These are phyloP conservation scores for Calcarius lapponicus DNA, from an alignment of 2,797 vertebrate species.

Conservation along the genomic window DNA sequence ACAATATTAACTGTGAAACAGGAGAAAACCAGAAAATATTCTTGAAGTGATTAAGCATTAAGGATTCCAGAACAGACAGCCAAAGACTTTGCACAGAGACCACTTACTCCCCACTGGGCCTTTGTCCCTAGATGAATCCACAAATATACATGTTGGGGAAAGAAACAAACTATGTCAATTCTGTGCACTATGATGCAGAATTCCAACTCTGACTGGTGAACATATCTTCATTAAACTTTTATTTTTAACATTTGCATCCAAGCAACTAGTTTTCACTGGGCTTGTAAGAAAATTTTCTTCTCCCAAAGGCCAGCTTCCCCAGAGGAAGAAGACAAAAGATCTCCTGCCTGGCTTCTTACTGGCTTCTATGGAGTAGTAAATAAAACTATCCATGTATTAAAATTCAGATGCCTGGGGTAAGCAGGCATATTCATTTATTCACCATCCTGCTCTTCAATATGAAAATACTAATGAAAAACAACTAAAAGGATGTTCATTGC, in stretches of 20 bases:
- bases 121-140: background rate
- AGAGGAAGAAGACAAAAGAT: background rate
- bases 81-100: background rate
- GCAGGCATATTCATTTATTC: background rate
- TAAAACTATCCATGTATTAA: background rate
- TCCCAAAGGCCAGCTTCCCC: background rate
- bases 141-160: background rate
- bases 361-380: background rate
- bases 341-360: background rate
- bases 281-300: background rate
- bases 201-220: background rate
- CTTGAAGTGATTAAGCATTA: background rate
- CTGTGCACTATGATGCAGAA: background rate
- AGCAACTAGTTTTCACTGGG: background rate
- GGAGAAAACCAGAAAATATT: background rate
- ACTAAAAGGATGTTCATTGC: background rate
- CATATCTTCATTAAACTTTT: background rate
- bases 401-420: background rate
- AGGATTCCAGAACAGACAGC: background rate
- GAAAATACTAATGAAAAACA: background rate
- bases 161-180: background rate
- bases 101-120: background rate
- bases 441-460: background rate
- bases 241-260: background rate
- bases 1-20: background rate